Evolutionary conservation across 2,888 invertebrate genomes (phyloP), one percentile per base, ranked within the genome.

Genomic region (Drosophila peninsularis): DNA sequence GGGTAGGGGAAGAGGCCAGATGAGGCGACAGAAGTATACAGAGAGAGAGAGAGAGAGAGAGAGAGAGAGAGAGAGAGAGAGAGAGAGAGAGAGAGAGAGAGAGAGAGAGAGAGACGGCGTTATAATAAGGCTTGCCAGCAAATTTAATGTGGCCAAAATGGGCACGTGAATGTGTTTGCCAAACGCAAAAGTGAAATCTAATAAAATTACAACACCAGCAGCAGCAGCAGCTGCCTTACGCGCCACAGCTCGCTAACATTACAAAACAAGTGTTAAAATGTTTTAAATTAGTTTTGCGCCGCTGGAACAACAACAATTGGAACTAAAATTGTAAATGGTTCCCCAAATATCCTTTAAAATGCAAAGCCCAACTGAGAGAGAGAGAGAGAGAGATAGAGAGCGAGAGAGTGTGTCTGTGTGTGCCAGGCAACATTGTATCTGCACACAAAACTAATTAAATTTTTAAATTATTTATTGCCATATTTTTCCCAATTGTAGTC

Each of bases 251-350:
- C 50, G 44, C 62, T n/a, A 52, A 57, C 50, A 69, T 75, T 70
- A 44, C 64, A 71, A 82, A 82, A 82, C 87, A 87, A 82, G 88
- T 85, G 85, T 82, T 85, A 80, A 88, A 87, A 88, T 88, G 82
- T 88, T 88, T 87, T 66, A 83, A 88, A 86, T 87, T 88, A 87
- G 87, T 88, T 87, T 88, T 88, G 17, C 50, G 68, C 74, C 55
- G 66, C 60, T 61, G 74, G 45, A 49, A 66, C 2, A 50, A 58
- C 60, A 75, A 37, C 41, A 60, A 49, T 45, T 60, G 56, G 57
- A 53, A 69, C 63, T 80, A 75, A 73, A 82, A 74, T 73, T 75
- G 58, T 62, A 66, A 69, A 63, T 68, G 68, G 70, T 50, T 49
- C 37, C n/a, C 37, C 13, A 49, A 77, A 77, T 30, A 77, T 70